A percentile compares a stretch with the other conserved stretches of the same genome.
phyloP scores from a whole-genome alignment of 2,888 invertebrate species.

The Ariolimax columbianus region DNA sequence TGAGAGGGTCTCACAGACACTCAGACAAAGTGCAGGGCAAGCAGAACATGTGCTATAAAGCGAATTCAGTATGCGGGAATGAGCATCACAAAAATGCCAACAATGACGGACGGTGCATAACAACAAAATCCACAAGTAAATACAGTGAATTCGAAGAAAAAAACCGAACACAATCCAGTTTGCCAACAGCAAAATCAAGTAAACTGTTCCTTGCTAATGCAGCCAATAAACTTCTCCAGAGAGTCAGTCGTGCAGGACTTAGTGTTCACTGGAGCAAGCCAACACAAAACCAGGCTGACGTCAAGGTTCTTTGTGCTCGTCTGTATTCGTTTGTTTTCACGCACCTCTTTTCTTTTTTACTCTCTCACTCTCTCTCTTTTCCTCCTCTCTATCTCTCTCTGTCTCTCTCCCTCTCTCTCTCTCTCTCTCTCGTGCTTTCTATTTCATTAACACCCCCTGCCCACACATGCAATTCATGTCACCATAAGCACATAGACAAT shows the following conservation, averaged over 20 bases:
- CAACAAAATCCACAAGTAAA: not conserved
- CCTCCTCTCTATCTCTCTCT: too few relatives aligned
- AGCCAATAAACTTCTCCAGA: not conserved
- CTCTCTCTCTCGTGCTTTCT: too few relatives aligned
- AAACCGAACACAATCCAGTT: not conserved
- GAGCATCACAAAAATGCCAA: not conserved
- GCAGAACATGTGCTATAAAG: not conserved
- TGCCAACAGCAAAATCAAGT: not conserved
- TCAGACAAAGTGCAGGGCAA: not conserved
- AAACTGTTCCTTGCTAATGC: not conserved
- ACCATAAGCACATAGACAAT: too few relatives aligned
- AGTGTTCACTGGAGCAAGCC: not conserved
- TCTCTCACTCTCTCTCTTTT: too few relatives aligned
- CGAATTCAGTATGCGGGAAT: not conserved
- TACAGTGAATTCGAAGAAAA: too few relatives aligned
- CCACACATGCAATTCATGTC: too few relatives aligned
- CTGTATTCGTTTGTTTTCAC: not conserved
- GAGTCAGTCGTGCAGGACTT: not conserved
- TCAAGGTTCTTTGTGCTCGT: too few relatives aligned
- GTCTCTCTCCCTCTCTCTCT: too few relatives aligned
- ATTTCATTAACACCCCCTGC: too few relatives aligned
- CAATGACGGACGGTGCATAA: not conserved
- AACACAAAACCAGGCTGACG: not conserved
- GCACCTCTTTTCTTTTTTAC: too few relatives aligned
- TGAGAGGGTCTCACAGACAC: not conserved